Evolutionary conservation across 2,797 vertebrate species (phyloP), one percentile per base, ranked within the genome.

Genomic region (Morus bassanus): DNA sequence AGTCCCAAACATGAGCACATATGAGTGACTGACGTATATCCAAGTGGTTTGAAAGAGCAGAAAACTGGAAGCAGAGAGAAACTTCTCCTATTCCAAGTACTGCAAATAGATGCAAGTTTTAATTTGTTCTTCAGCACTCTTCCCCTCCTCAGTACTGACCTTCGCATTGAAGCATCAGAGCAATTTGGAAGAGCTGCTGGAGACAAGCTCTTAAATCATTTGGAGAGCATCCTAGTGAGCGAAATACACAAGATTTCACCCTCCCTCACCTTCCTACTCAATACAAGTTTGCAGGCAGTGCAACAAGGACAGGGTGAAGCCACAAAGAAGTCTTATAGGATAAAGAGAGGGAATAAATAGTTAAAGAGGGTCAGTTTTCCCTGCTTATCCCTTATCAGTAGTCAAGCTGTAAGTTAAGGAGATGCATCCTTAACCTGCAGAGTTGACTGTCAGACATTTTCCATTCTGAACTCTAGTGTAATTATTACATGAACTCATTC

Each of bases 331-430:
- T 79, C 46, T 69, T 88, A 72, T 7, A 89, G 31, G 54, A 65
- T 72, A 86, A 95, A 85, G 46, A 84, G 63, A 41, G 78, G 39
- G 19, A 90, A 96, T 95, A 81, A 96, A 96, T 91, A 95, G n/a
- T 95, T 96, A 89, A 94, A 94, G 57, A 93, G 57, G n/a, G 69
- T 96, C 88, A 79, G 73, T 76, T 95, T 94, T 72, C 89, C 54
- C 54, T 54, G 24, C 46, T 80, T 33, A 75, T 23, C 89, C 69
- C 54, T 90, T 37, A 93, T 92, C 88, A 84, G 35, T 23, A 90
- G 56, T 37, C 39, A 84, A 84, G 33, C 31, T 88, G 85, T 78
- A 97, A 94, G 39, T 33, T 86, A 94, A 96, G 93, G 76, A 95
- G 69, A 78, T 22, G 23, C n/a, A 93, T 30, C 65, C 39, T 93